Evolutionary conservation across 2,888 invertebrate genomes (phyloP).

Genomic region (Synergus laeviventris): DNA sequence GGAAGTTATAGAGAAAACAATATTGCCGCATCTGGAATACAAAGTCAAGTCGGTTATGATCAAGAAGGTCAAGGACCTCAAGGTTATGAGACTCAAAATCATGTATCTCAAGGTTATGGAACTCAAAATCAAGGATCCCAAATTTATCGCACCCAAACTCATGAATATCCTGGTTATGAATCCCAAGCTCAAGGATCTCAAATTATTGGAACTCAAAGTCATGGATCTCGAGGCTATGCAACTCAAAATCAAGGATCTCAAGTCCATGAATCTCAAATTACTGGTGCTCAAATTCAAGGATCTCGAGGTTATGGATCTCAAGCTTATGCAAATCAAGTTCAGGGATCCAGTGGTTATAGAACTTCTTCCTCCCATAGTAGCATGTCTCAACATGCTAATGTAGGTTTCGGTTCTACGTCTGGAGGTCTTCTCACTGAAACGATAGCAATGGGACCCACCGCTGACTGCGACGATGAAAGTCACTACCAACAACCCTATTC

Average conservation of each 20-base stretch:
- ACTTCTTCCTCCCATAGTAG: neutral
- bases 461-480: constrained; percentile 13
- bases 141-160: neutral
- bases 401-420: constrained; percentile 4
- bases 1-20: neutral
- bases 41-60: constrained; percentile 27
- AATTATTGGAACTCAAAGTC: neutral
- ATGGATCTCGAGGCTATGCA: neutral
- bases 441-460: neutral
- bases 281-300: neutral
- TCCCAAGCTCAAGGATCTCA: neutral
- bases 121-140: neutral
- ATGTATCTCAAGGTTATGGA: neutral
- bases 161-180: neutral
- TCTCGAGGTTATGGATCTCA: neutral
- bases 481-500: neutral
- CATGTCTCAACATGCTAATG: neutral
- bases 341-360: neutral
- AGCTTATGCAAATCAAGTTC: neutral
- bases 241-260: neutral
- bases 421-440: constrained; percentile 6
- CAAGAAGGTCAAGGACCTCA: neutral
- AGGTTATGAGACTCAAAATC: neutral
- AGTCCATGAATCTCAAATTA: neutral
- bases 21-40: neutral